A percentile compares a stretch with the other conserved stretches of the same genome.
Evolutionary conservation across 2,888 invertebrate genomes (phyloP).

Genomic region (Mesorhabditis spiculigera): DNA sequence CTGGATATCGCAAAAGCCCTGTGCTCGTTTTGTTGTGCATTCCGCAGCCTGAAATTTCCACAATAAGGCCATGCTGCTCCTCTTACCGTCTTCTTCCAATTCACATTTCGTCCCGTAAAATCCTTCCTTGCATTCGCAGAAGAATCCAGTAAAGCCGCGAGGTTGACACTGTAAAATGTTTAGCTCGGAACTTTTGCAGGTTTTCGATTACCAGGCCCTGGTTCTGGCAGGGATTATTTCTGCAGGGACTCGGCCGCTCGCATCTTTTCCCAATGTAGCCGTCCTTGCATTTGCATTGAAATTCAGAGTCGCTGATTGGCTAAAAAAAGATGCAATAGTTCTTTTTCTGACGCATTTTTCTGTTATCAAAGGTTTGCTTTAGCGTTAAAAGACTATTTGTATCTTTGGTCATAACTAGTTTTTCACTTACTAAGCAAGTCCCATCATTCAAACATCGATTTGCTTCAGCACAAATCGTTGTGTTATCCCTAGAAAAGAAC

Average conservation of each 20-base stretch:
- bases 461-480: slow-evolving; percentile 26
- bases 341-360: slow-evolving; percentile 6
- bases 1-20: background rate
- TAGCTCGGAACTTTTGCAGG: background rate
- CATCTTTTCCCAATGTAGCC: slow-evolving; percentile 34
- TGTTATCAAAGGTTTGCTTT: slow-evolving; percentile 3
- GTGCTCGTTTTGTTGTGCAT: background rate
- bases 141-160: slow-evolving; percentile 11
- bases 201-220: background rate
- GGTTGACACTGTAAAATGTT: background rate
- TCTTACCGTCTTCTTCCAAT: slow-evolving; percentile 38
- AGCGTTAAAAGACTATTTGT: background rate
- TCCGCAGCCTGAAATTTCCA: background rate
- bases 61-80: background rate
- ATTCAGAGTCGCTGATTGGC: slow-evolving; percentile 23
- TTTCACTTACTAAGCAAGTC: slow-evolving; percentile 35
- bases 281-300: slow-evolving; percentile 36
- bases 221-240: background rate
- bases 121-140: slow-evolving; percentile 37
- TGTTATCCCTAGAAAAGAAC: slow-evolving; percentile 18
- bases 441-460: slow-evolving; percentile 46
- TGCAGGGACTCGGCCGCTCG: slow-evolving; percentile 17
- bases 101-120: slow-evolving; percentile 46
- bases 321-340: slow-evolving; percentile 13
- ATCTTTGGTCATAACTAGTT: background rate